Conservation (phyloP, 1,140 invertebrate genomes). For the Lethocerus indicus region DNA sequence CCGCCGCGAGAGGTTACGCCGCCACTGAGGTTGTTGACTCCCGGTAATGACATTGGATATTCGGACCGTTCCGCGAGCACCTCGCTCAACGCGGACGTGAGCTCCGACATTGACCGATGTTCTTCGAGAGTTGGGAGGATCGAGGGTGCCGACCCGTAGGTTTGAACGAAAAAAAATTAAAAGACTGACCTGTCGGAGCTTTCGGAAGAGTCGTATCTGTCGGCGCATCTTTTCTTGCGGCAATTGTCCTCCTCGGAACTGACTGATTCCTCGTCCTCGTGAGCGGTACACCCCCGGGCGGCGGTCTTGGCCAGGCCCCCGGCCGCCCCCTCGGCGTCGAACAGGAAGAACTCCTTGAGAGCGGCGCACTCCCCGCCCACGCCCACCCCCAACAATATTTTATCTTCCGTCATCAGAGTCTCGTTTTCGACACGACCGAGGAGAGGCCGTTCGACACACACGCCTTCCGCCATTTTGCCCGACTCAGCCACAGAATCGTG, state of each 20-base stretch:
- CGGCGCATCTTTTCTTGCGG: slow-evolving; percentile 65
- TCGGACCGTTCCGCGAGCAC: background rate
- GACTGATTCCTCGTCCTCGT: slow-evolving; percentile 5
- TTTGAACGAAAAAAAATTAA: background rate
- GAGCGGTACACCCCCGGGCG: slow-evolving; percentile 1
- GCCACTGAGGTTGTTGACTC: background rate
- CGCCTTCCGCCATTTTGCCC: slow-evolving; percentile 14
- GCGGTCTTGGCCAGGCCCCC: background rate
- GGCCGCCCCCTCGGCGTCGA: slow-evolving; percentile 1
- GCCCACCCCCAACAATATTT: too few relatives aligned
- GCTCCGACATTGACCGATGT: background rate
- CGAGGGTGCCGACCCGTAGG: background rate
- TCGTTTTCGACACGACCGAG: too few relatives aligned
- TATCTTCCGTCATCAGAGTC: too few relatives aligned
- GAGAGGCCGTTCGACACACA: slow-evolving; percentile 6
- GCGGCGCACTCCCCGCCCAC: too few relatives aligned
- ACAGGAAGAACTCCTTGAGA: slow-evolving; percentile 7
- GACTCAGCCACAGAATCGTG: slow-evolving; percentile 4
- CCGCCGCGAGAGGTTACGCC: too few relatives aligned
- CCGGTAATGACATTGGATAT: too few relatives aligned
- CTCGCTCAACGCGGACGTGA: background rate
- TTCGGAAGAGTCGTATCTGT: slow-evolving; percentile 76
- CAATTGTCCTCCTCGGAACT: slow-evolving; percentile 23
- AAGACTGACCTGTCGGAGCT: slow-evolving; percentile 65
- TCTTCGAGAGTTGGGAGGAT: background rate